These are phyloP conservation scores for Drosophila trichaetosa DNA, from an alignment of 2,888 invertebrate species.

Conservation along the genomic window DNA sequence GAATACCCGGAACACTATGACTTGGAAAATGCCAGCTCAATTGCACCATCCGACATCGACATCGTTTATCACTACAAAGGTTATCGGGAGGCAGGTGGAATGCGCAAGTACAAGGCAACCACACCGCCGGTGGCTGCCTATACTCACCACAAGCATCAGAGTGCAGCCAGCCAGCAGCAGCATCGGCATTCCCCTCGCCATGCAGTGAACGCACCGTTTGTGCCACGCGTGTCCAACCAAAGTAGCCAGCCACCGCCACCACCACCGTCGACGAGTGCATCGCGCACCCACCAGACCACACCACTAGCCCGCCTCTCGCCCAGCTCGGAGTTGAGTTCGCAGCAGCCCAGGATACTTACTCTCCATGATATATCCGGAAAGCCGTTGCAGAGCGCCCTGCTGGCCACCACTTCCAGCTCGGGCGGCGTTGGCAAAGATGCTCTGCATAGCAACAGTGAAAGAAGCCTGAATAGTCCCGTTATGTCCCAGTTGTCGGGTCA, in stretches of 20 bases:
- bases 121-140: constrained; percentile 92
- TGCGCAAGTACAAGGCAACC: constrained; percentile 94
- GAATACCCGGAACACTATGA: constrained; percentile 97
- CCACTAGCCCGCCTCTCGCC: constrained; percentile 95
- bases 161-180: constrained; percentile 88
- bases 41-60: constrained; percentile 98
- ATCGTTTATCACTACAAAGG: constrained; percentile 98
- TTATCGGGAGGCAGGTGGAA: constrained; percentile 93
- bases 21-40: constrained; percentile 98
- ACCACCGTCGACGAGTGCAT: constrained; percentile 87
- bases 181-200: constrained; percentile 93
- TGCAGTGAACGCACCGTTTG: constrained; percentile 87
- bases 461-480: constrained; percentile 95
- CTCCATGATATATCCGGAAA: constrained; percentile 97
- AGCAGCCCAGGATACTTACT: constrained; percentile 96
- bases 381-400: constrained; percentile 93
- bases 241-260: constrained; percentile 88
- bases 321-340: constrained; percentile 95
- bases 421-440: constrained; percentile 95
- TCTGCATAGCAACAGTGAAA: constrained; percentile 95
- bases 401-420: constrained; percentile 95
- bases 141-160: constrained; percentile 91
- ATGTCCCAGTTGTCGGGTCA: constrained; percentile 96
- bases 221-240: constrained; percentile 90
- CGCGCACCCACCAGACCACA: constrained; percentile 93